A percentile compares a stretch with the other conserved stretches of the same genome.
These are phyloP conservation scores for Setophaga kirtlandii DNA, from an alignment of 2,113 vertebrate species.

Conservation along the genomic window DNA sequence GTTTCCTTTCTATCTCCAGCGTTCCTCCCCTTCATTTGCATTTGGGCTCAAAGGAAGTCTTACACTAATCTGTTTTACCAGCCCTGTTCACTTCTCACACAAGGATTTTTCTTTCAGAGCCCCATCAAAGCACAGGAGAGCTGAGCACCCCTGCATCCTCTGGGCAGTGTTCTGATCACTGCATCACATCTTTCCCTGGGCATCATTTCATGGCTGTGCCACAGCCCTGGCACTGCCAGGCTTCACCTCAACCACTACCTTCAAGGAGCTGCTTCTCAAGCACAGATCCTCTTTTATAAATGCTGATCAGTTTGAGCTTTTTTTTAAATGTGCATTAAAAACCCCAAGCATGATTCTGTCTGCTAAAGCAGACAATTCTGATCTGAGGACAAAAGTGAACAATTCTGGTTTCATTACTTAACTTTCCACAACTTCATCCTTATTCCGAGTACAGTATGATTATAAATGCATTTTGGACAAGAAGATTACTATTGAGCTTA, in stretches of 20 bases:
- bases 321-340: too few species aligned
- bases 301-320: background rate
- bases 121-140: background rate
- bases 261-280: background rate
- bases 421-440: background rate
- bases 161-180: background rate
- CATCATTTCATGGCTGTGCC: background rate
- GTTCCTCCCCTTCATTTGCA: background rate
- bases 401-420: background rate
- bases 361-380: background rate
- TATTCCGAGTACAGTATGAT: background rate
- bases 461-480: conserved; percentile 11
- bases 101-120: background rate
- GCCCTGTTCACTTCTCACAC: background rate
- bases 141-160: background rate
- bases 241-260: background rate
- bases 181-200: background rate
- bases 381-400: background rate
- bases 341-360: background rate
- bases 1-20: background rate
- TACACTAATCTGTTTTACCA: background rate
- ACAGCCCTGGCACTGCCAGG: background rate
- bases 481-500: background rate
- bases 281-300: background rate
- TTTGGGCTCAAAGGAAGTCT: background rate